A percentile compares a stretch with the other conserved stretches of the same genome.
Evolutionary conservation across 1,140 invertebrate genomes (phyloP).

Genomic region (Drosophila grimshawi): DNA sequence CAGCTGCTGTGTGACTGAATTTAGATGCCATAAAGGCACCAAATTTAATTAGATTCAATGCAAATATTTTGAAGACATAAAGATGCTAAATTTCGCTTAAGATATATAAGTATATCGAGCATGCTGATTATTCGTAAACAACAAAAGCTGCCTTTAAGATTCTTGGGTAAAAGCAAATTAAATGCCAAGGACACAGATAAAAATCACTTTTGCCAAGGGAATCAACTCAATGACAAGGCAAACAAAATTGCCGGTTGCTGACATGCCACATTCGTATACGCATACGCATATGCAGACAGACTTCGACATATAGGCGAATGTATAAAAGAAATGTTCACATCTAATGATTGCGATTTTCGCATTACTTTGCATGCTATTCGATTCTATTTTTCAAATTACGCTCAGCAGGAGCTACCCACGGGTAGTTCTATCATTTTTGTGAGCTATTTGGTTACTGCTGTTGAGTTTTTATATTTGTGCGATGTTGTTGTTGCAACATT

Average conservation of each 20-base stretch:
- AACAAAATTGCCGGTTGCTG: constrained; percentile 16
- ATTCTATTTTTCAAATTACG: constrained; percentile 31
- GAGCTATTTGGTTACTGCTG: constrained; percentile 4
- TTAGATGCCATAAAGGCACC: not conserved
- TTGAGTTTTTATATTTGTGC: not conserved
- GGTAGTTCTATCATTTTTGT: not conserved
- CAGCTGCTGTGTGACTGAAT: not conserved
- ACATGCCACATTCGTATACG: constrained; percentile 13
- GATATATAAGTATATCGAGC: not conserved
- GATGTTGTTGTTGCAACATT: constrained; percentile 54
- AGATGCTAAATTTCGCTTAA: not conserved
- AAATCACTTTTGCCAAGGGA: constrained; percentile 2
- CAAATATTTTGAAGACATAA: not conserved
- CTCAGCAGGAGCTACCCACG: not conserved
- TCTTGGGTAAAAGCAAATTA: constrained; percentile 8
- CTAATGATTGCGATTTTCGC: constrained; percentile 59
- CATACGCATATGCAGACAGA: not conserved
- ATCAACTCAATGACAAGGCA: constrained; percentile 14
- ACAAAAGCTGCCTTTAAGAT: not conserved
- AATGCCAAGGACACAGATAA: constrained; percentile 17
- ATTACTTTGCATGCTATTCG: constrained; percentile 33
- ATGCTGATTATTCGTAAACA: not conserved
- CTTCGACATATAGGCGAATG: not conserved
- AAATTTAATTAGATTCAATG: not conserved
- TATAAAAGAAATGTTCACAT: constrained; percentile 48